Evolutionary conservation across 2,113 vertebrate genomes (phyloP).

Genomic region (Talpa occidentalis): DNA sequence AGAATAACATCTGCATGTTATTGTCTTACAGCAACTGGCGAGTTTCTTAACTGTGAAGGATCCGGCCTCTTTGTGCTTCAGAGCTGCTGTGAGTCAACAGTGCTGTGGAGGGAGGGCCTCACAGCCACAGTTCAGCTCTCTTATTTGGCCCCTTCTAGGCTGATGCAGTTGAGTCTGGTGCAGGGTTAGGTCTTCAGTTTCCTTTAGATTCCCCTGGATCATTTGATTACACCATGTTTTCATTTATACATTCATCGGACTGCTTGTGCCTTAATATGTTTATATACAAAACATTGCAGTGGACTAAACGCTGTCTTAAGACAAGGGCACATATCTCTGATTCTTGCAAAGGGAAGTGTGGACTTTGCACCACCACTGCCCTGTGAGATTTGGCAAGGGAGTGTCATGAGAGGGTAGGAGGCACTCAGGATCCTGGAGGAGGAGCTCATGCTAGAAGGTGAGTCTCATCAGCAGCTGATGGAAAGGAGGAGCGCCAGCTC

Average conservation of each 20-base stretch:
- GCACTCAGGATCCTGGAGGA: neutral
- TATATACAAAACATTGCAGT: neutral
- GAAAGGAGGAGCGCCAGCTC: neutral
- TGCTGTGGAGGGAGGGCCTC: neutral
- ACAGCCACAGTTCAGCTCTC: neutral
- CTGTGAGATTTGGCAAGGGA: neutral
- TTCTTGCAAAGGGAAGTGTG: neutral
- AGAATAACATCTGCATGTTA: constrained; percentile 2
- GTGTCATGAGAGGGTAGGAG: neutral
- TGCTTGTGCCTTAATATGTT: neutral
- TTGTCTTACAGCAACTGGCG: constrained; percentile 92
- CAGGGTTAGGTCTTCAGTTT: neutral
- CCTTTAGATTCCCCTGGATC: neutral
- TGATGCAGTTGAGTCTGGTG: neutral
- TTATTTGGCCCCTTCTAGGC: neutral
- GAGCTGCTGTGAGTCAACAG: constrained; percentile 94
- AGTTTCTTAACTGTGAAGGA: constrained; percentile 99
- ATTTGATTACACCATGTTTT: neutral
- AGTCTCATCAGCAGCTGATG: neutral
- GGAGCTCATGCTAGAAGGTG: neutral
- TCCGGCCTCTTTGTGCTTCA: constrained; percentile 98
- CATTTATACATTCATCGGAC: neutral
- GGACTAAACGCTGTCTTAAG: neutral
- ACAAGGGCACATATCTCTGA: neutral
- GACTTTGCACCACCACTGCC: neutral